These are phyloP conservation scores for Muscidifurax raptorellus DNA, from an alignment of 1,140 invertebrate genomes.

Conservation along the genomic window DNA sequence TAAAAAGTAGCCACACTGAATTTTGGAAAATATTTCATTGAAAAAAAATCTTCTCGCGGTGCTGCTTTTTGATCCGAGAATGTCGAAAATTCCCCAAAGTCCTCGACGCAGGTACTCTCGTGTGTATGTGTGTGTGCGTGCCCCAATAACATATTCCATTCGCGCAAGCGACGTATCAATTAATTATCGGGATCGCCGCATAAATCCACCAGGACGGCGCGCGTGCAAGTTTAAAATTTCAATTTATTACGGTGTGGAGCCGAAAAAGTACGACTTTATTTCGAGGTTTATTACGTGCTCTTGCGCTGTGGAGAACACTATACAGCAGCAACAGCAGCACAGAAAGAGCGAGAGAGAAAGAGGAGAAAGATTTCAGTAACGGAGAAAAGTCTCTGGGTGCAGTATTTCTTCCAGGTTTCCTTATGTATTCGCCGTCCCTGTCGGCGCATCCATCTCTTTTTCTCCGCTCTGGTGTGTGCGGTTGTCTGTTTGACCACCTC, in stretches of 20 bases:
- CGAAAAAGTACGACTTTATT: conserved; percentile 12
- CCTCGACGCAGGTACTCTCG: no score
- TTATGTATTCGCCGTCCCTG: conserved; percentile 35
- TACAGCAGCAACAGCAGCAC: not conserved
- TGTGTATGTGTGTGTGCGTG: not conserved
- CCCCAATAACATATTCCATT: not conserved
- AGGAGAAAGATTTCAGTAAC: conserved; percentile 38
- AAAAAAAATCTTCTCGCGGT: no score
- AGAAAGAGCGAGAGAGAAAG: not conserved
- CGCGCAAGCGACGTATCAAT: not conserved
- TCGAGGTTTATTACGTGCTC: not conserved
- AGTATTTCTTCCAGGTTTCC: conserved; percentile 40
- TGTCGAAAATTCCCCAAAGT: no score
- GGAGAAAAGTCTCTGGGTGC: conserved; percentile 31
- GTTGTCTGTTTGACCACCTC: conserved; percentile 46
- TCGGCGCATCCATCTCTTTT: conserved; percentile 38
- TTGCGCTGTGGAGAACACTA: not conserved
- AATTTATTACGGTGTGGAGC: not conserved
- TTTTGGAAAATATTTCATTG: no score
- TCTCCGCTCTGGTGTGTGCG: conserved; percentile 11
- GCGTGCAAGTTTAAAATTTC: not conserved
- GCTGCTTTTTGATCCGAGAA: no score
- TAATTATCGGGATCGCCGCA: not conserved
- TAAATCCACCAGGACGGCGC: not conserved
- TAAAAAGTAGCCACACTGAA: no score